Evolutionary conservation across 1,140 invertebrate species (phyloP), one percentile per base, ranked within the genome.

Genomic region (Drosophila lowei): DNA sequence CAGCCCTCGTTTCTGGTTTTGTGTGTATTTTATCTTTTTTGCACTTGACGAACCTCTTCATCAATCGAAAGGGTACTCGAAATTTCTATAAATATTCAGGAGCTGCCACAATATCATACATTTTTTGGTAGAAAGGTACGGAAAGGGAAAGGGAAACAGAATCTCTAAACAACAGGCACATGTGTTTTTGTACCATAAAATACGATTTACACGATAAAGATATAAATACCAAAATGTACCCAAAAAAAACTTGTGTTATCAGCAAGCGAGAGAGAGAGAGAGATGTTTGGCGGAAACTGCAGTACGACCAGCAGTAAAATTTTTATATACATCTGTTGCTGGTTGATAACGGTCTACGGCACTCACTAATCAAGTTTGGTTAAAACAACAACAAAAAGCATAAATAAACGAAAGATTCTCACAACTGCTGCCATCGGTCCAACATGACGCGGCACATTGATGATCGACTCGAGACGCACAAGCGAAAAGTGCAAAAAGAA

Each of bases 1-100:
- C 23, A 8, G 3, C 1, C 3, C 43, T 38, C 41, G 60, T 62
- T 64, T 60, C 61, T 15, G 56, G 38, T 77, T 72, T 81, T 54
- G 56, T 56, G 49, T 38, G 46, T 30, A 9, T 28, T 44, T 52
- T 28, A n/a, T n/a, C n/a, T 52, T 53, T 60, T 79, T 70, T 75
- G 61, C 68, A 74, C 70, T 74, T 60, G 43, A 53, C 49, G 60
- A 72, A 55, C 50, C 25, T 13, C 34, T 38, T 11, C 44, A 62
- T 67, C 67, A 53, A 6, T 43, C 15, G 13, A 43, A 62, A 42
- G 43, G 54, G 57, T 47, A 57, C 73, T 77, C 62, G 25, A 38
- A 38, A 42, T 61, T 30, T 30, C 56, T 42, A 71, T 42, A 54
- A 60, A 54, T 59, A 54, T 6, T 30, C 13, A 49, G 38, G 11